Conservation (phyloP, 2,888 invertebrate species). For the Furcula furcula region DNA sequence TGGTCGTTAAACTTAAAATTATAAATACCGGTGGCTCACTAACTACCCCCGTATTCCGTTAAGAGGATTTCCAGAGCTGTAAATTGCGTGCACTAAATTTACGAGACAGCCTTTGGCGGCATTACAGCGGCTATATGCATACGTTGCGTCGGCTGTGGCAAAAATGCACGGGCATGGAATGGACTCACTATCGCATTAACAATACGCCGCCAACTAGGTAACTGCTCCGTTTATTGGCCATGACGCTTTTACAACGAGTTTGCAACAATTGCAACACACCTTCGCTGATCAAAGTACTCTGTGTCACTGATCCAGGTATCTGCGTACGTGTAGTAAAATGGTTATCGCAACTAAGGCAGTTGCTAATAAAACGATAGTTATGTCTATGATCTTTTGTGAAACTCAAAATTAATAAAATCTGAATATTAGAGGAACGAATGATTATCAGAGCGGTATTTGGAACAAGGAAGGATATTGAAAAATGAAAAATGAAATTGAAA, state of each 20-base stretch:
- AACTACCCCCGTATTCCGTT: slow-evolving; percentile 75
- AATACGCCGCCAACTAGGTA: slow-evolving; percentile 43
- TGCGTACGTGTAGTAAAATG: too few relatives aligned
- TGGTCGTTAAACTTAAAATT: slow-evolving; percentile 58
- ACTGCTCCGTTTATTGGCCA: slow-evolving; percentile 45
- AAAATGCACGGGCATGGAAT: slow-evolving; percentile 60
- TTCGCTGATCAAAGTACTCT: too few relatives aligned
- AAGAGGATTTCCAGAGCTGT: slow-evolving; percentile 78
- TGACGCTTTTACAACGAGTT: slow-evolving; percentile 35
- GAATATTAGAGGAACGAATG: too few relatives aligned
- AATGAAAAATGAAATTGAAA: too few relatives aligned
- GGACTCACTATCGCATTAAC: slow-evolving; percentile 43
- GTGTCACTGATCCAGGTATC: too few relatives aligned
- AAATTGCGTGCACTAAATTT: slow-evolving; percentile 77
- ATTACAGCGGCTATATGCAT: slow-evolving; percentile 71
- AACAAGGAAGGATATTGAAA: too few relatives aligned
- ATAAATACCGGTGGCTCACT: slow-evolving; percentile 69
- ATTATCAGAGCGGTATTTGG: too few relatives aligned
- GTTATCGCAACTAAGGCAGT: too few relatives aligned
- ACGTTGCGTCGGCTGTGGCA: slow-evolving; percentile 60
- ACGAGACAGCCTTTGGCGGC: slow-evolving; percentile 75
- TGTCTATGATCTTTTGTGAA: too few relatives aligned
- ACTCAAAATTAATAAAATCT: too few relatives aligned
- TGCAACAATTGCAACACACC: slow-evolving; percentile 29
- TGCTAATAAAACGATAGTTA: too few relatives aligned